Base-by-base conservation (phyloP, 2,888 invertebrate species). In the Drosophila niveifrons region DNA sequence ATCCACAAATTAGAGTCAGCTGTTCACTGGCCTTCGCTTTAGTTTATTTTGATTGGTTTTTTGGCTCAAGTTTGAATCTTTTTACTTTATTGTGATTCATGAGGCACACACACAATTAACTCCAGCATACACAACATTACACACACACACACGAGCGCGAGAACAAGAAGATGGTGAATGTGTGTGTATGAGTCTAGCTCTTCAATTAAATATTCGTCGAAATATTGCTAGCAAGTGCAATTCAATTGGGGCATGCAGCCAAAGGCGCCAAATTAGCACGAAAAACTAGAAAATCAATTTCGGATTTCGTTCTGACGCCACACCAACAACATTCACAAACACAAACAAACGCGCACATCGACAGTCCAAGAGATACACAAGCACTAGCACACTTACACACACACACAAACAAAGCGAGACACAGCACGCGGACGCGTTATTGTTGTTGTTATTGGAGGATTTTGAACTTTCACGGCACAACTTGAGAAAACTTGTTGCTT, bases 401-500 rank as follows among this genome's bases (percentile, higher is more conserved):
- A 48, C 3, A 11, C n/a, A 56, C 13, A 57, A 50, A 52, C 18
- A 41, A 6, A 8, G 6, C 8, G 6, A 58, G 48, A 50, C 17
- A 53, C 36, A 36, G 2, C 53, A 44, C 34, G 62, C 75, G 63
- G 34, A 58, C 52, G n/a, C 61, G 53, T 41, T 11, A 51, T 59
- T 76, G 36, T 56, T 76, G 36, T 56, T 72, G 55, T 48, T 73
- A 10, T 61, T 57, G 62, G 41, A 74, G 68, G 23, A 67, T 63
- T 73, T 75, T 58, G 48, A 63, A 76, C 75, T 78, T 78, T 78
- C 78, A 65, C 78, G 39, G 39, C 64, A 46, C 17, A 15, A 57
- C 50, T 65, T 69, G 53, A 65, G 57, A 65, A 78, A 78, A 74
- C 78, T 78, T 78, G 75, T 74, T 68, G 78, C 58, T 47, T 31